A percentile compares a stretch with the other conserved stretches of the same genome.
phyloP scores from a whole-genome alignment of 64 coral and sea anemone species.

The Anthopleura sola region DNA sequence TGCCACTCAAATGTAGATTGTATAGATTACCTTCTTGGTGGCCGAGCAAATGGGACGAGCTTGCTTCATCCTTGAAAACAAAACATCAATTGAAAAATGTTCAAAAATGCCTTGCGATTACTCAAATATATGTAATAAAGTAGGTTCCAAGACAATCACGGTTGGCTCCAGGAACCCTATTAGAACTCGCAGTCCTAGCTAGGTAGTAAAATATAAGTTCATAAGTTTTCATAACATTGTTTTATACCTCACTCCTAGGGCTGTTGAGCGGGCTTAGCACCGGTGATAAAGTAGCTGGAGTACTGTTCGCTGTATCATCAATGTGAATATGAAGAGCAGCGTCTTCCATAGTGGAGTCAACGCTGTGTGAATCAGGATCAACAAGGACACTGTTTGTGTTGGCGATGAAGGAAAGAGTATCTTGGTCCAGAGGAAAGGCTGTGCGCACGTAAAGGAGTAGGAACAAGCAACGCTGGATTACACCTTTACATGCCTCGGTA shows the following conservation, averaged over 20 bases:
- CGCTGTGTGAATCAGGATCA: not conserved
- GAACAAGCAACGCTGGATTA: constrained; percentile 87
- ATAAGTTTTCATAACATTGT: not conserved
- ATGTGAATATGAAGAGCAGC: not conserved
- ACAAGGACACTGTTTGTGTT: constrained; percentile 25
- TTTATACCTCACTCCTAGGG: constrained; percentile 38
- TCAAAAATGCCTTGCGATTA: too few relatives aligned
- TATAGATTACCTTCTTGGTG: not conserved
- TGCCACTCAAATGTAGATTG: not conserved
- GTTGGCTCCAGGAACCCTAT: too few relatives aligned
- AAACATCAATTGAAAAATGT: not conserved
- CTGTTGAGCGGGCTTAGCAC: constrained; percentile 22
- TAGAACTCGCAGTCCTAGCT: too few relatives aligned
- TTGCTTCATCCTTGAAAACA: constrained; percentile 26
- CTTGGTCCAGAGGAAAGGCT: constrained; percentile 75
- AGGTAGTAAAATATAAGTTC: not conserved
- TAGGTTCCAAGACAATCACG: too few relatives aligned
- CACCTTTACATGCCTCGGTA: constrained; percentile 71
- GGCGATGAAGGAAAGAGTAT: constrained; percentile 63
- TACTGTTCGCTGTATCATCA: constrained; percentile 11
- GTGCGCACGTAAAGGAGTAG: constrained; percentile 78
- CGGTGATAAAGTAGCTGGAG: constrained; percentile 15
- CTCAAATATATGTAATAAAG: too few relatives aligned
- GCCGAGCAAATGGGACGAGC: constrained; percentile 20
- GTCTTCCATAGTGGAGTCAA: not conserved